Percentiles rank a stretch among this genome's conserved stretches.
Evolutionary conservation across 2,113 vertebrate genomes (phyloP).

Genomic region (Pachypanchax playfairii): DNA sequence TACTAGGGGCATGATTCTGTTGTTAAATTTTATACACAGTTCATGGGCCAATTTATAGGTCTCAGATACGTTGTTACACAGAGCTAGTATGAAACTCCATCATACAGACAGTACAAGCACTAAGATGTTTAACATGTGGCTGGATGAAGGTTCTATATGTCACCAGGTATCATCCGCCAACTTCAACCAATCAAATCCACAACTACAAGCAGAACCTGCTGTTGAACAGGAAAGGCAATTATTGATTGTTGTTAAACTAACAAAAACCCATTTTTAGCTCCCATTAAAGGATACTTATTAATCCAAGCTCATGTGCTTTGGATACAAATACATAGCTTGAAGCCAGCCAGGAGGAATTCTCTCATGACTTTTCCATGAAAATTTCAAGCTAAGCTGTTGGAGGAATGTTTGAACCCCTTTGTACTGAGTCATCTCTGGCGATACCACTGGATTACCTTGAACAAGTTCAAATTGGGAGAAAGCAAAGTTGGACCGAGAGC

Average conservation of each 20-base stretch:
- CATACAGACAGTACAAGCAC: too few species aligned
- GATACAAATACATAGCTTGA: not conserved
- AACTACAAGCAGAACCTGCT: not conserved
- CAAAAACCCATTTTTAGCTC: not conserved
- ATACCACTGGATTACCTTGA: slow-evolving; percentile 38
- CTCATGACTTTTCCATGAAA: not conserved
- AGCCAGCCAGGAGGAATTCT: not conserved
- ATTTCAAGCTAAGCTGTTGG: not conserved
- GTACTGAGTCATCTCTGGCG: slow-evolving; percentile 15
- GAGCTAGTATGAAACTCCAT: too few species aligned
- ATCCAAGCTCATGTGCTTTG: not conserved
- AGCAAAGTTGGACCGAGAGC: slow-evolving; percentile 2
- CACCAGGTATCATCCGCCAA: not conserved
- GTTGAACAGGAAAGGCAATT: not conserved
- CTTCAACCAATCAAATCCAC: not conserved
- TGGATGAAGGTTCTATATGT: too few species aligned
- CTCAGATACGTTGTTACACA: too few species aligned
- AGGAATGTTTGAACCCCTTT: too few species aligned
- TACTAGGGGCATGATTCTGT: too few species aligned
- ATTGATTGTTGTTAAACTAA: not conserved
- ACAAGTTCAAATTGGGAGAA: slow-evolving; percentile 15
- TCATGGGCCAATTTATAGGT: too few species aligned
- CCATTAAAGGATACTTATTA: not conserved
- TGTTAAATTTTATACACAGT: too few species aligned
- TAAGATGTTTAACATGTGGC: too few species aligned